A percentile compares a stretch with the other conserved stretches of the same genome.
phyloP scores from a whole-genome alignment of 1,140 invertebrate species.

The Aphaenogaster rudis region DNA sequence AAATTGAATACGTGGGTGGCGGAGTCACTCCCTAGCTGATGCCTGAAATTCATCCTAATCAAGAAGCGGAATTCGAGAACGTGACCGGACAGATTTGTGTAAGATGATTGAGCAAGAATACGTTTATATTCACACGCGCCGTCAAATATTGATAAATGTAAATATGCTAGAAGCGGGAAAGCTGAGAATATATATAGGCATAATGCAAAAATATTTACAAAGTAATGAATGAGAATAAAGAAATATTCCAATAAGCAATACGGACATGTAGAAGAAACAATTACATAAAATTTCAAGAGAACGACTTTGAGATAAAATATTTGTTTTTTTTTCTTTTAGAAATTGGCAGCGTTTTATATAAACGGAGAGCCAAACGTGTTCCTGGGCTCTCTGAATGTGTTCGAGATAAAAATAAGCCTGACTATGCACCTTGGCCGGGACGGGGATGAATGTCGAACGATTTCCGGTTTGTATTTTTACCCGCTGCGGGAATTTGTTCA shows the following conservation, averaged over 20 bases:
- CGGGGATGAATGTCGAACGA: slow-evolving; percentile 57
- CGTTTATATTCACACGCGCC: not conserved
- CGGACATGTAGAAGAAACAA: not conserved
- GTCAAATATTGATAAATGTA: not conserved
- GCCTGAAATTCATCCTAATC: slow-evolving; percentile 71
- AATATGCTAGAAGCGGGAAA: not conserved
- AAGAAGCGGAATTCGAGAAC: slow-evolving; percentile 2
- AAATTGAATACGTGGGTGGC: slow-evolving; percentile 82
- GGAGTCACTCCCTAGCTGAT: slow-evolving; percentile 71
- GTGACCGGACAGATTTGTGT: slow-evolving; percentile 32
- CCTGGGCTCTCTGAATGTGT: not conserved
- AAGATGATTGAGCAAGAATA: slow-evolving; percentile 33
- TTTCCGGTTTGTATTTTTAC: slow-evolving; percentile 77
- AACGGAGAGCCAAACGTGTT: not conserved
- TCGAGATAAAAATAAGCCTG: slow-evolving; percentile 19
- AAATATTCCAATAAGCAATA: not conserved
- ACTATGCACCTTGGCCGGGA: not conserved
- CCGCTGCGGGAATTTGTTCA: slow-evolving; percentile 46
- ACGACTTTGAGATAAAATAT: not conserved
- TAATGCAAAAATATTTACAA: not conserved
- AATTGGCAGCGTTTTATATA: not conserved
- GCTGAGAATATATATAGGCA: not conserved
- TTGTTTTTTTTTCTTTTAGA: not conserved
- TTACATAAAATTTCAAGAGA: not conserved
- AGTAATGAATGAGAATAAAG: not conserved